These are phyloP conservation scores for Acanthosepion esculentum DNA, from an alignment of 2,888 invertebrate genomes.

Conservation along the genomic window DNA sequence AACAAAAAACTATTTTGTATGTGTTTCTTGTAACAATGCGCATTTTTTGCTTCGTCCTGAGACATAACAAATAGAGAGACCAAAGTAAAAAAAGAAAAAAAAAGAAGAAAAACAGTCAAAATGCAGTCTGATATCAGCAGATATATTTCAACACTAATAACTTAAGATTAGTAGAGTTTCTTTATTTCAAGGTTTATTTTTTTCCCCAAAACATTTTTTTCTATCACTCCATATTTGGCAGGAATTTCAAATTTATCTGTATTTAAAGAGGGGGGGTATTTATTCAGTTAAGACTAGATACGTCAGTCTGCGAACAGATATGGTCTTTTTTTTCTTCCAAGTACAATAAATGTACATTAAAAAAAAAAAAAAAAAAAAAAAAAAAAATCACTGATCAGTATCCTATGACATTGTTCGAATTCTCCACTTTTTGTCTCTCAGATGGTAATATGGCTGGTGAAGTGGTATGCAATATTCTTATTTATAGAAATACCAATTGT, in stretches of 20 bases:
- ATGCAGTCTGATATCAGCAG: conserved; percentile 45
- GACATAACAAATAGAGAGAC: neutral
- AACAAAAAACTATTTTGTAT: neutral
- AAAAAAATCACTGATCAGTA: neutral
- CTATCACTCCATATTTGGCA: conserved; percentile 13
- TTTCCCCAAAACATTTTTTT: neutral
- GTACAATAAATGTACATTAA: neutral
- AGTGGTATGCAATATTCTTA: neutral
- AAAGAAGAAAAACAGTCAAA: neutral
- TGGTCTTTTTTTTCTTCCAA: neutral
- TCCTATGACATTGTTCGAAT: conserved; percentile 18
- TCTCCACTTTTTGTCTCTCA: neutral
- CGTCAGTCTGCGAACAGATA: conserved; percentile 23
- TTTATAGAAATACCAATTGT: conserved; percentile 2
- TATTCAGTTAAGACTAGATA: neutral
- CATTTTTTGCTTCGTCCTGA: neutral
- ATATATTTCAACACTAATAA: conserved; percentile 38
- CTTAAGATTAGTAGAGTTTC: neutral
- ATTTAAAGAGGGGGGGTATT: neutral
- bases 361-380: no score
- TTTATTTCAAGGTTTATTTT: neutral
- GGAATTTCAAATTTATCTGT: conserved; percentile 20
- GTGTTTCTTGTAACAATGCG: conserved; percentile 33
- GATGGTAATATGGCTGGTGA: conserved; percentile 18
- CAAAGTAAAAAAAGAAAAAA: neutral